A percentile compares a stretch with the other conserved stretches of the same genome.
Evolutionary conservation across 2,113 vertebrate species (phyloP).

Genomic region (Climacteris rufus): DNA sequence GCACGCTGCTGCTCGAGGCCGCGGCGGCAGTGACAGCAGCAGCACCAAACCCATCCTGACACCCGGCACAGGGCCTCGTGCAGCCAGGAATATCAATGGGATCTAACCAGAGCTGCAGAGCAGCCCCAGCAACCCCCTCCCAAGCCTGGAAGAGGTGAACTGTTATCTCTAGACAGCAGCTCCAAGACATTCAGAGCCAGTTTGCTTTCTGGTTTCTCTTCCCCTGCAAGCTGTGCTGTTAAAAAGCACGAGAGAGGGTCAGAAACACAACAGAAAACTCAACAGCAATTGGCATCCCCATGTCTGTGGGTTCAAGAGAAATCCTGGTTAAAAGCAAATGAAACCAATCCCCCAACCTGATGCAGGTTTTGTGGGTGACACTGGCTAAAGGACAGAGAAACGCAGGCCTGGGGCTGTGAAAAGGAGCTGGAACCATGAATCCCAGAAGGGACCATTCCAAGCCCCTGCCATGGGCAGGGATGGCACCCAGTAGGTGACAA

Average conservation of each 20-base stretch:
- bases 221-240: neutral
- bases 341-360: neutral
- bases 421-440: neutral
- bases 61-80: neutral
- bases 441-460: neutral
- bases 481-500: neutral
- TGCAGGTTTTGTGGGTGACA: neutral
- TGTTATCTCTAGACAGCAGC: neutral
- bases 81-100: neutral
- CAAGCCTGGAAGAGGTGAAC: neutral
- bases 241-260: neutral
- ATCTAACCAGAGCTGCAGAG: neutral
- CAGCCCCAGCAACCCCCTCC: neutral
- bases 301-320: neutral
- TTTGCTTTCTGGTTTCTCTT: neutral
- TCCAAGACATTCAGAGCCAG: neutral
- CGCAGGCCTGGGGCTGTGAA: neutral
- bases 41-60: neutral
- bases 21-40: neutral
- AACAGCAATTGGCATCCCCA: neutral
- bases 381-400: fast-evolving
- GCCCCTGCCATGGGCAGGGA: neutral
- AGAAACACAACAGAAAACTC: neutral
- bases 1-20: neutral
- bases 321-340: neutral